Base-by-base conservation (phyloP, 2,797 vertebrate species). In the Balearica regulorum region DNA sequence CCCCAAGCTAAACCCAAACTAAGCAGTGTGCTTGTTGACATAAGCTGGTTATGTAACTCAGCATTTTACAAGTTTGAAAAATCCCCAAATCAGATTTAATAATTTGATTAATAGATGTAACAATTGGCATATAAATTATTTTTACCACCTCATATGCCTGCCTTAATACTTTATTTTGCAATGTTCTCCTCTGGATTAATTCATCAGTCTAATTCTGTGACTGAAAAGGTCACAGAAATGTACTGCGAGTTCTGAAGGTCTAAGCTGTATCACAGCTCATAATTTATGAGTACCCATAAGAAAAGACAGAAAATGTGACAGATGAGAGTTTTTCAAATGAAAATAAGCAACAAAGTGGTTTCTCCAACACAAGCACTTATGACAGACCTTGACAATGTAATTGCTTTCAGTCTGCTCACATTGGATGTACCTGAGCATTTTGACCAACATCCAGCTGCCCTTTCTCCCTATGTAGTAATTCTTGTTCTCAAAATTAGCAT, bases 201-300 rank as follows among this genome's bases (percentile, higher is more conserved):
- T 92, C 5, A 68, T 95, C 71, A 62, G 17, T 39, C 21, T 75
- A 76, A 53, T 58, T 57, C 10, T 31, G 26, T 37, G 79, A 81
- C 55, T 91, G 84, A 80, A 93, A 96, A 94, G 55, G 88, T 94
- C 69, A 57, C 31, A 39, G 57, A 35, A 44, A 8, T 4, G 16
- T 66, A 19, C 35, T 82, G 62, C 0, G 3, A 68, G 39, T 64
- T n/a, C 71, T 83, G 91, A 75, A 88, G 57, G 72, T 72, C 76
- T 85, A 11, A 79, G 29, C 53, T 83, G 37, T 60, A 37, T 55
- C 4, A 0, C 29, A 61, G 87, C 54, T 79, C 41, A 35, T 19
- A 43, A 65, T 89, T 94, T 66, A 69, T 90, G 69, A 90, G 57
- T 53, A 69, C 13, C 26, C 25, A 8, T 57, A 39, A 73, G 61